phyloP scores from a whole-genome alignment of 1,140 invertebrate genomes.

The Anastrepha obliqua region DNA sequence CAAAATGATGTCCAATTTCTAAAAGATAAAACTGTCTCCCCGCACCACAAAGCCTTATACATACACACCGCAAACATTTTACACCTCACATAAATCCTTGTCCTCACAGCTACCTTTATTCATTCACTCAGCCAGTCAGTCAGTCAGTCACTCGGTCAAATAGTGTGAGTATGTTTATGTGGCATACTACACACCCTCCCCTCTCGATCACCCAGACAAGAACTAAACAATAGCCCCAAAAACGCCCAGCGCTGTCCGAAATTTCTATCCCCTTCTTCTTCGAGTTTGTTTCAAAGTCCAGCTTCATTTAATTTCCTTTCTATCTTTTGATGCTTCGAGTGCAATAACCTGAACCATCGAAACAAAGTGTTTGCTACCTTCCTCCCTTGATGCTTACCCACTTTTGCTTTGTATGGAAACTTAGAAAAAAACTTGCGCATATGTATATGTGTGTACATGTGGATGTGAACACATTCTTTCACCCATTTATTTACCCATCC shows the following conservation, averaged over 20 bases:
- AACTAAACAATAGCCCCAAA: background rate
- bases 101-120: background rate
- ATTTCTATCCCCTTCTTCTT: background rate
- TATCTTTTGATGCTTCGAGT: background rate
- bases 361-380: background rate
- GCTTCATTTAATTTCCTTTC: background rate
- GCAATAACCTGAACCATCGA: conserved; percentile 3
- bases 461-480: background rate
- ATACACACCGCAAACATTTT: background rate
- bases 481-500: background rate
- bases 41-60: background rate
- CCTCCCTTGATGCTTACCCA: background rate
- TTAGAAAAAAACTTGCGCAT: background rate
- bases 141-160: conserved; percentile 32
- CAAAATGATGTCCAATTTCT: background rate
- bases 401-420: background rate
- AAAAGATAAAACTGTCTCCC: background rate
- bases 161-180: background rate
- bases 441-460: background rate
- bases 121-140: background rate
- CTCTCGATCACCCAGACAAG: background rate
- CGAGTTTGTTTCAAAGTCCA: background rate
- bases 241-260: background rate
- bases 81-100: conserved; percentile 1
- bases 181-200: background rate